phyloP scores from a whole-genome alignment of 2,113 vertebrate species.

The Phalacrocorax brasilianus region DNA sequence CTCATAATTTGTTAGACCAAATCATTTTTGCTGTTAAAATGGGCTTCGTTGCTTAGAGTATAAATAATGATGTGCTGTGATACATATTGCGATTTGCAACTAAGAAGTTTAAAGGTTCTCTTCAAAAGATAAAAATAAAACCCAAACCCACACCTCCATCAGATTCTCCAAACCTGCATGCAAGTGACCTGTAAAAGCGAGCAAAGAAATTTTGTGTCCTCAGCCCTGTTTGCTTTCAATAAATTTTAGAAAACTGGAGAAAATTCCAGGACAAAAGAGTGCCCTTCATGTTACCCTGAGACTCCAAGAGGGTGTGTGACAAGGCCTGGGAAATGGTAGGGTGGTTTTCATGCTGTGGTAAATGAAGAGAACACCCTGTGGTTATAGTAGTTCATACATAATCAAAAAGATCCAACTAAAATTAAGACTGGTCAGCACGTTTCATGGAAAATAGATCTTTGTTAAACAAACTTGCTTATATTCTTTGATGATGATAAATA shows the following conservation, averaged over 20 bases:
- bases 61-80: neutral
- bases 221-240: neutral
- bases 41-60: neutral
- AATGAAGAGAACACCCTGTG: neutral
- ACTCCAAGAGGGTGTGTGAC: accelerated
- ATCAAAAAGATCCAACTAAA: neutral
- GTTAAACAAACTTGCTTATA: neutral
- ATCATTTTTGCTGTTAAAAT: neutral
- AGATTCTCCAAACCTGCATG: neutral
- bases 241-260: neutral
- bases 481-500: neutral
- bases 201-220: neutral
- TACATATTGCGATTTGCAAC: neutral
- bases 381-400: neutral
- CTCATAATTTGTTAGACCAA: neutral
- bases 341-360: neutral
- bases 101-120: neutral
- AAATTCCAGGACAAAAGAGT: neutral
- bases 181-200: neutral
- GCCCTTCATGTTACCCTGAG: neutral
- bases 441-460: neutral
- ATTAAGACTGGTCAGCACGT: neutral
- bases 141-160: neutral
- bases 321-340: neutral
- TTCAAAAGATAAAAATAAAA: neutral